These are phyloP conservation scores for Watersipora subatra DNA, from an alignment of 1,140 invertebrate genomes.

Conservation along the genomic window DNA sequence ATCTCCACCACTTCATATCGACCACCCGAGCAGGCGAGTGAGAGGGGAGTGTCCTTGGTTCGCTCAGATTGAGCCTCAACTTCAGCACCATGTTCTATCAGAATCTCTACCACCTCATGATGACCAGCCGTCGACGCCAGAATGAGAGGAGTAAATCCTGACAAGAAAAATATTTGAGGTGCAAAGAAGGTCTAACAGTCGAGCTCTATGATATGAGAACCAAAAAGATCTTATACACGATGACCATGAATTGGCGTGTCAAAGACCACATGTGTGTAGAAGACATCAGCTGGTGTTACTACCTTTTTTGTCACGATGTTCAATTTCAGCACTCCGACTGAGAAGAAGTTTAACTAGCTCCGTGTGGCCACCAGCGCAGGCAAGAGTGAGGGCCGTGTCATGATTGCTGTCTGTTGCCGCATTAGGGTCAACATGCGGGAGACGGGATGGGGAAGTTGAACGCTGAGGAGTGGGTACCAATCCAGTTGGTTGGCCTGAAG, in stretches of 20 bases:
- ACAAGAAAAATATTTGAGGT: too few species aligned
- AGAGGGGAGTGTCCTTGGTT: constrained; percentile 95
- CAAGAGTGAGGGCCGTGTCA: constrained; percentile 90
- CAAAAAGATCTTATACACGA: too few species aligned
- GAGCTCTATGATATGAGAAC: too few species aligned
- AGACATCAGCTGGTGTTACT: background rate
- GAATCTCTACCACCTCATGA: constrained; percentile 80
- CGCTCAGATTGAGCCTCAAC: constrained; percentile 96
- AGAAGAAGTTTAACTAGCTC: constrained; percentile 84
- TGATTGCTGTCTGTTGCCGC: constrained; percentile 94
- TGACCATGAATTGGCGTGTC: background rate
- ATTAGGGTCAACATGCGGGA: constrained; percentile 66
- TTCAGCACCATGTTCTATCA: constrained; percentile 80
- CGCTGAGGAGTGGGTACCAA: too few species aligned
- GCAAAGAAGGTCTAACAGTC: too few species aligned
- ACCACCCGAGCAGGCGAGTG: constrained; percentile 90
- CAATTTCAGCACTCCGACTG: constrained; percentile 76
- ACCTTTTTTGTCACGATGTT: constrained; percentile 92
- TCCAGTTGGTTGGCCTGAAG: too few species aligned
- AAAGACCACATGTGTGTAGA: background rate
- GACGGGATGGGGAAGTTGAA: too few species aligned
- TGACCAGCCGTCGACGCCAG: constrained; percentile 92
- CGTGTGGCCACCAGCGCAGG: constrained; percentile 90
- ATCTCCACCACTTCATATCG: constrained; percentile 84
- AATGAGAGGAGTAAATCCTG: constrained; percentile 89